Evolutionary conservation across 1,140 invertebrate genomes (phyloP).

Genomic region (Sarcophaga peregrina): DNA sequence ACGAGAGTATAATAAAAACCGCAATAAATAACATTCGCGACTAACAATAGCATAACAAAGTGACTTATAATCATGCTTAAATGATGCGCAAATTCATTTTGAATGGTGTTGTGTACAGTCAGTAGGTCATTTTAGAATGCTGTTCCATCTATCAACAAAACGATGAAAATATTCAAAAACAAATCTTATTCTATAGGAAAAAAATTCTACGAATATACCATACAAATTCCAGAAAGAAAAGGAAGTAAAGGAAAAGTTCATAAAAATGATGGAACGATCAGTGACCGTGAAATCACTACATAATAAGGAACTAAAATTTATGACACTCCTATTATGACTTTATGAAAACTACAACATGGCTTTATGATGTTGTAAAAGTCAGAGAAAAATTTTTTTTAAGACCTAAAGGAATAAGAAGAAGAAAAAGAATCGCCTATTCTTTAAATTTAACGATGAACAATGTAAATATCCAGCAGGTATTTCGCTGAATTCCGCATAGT

Average conservation of each 20-base stretch:
- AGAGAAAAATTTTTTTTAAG: neutral
- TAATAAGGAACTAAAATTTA: conserved; percentile 40
- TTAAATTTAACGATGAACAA: neutral
- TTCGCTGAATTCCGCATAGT: conserved; percentile 15
- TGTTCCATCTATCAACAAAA: neutral
- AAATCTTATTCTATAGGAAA: neutral
- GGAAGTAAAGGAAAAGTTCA: conserved; percentile 4
- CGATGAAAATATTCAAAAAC: neutral
- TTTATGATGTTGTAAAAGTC: conserved; percentile 29
- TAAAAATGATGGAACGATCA: conserved; percentile 39
- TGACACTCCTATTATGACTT: conserved; percentile 30
- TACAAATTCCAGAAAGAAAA: conserved; percentile 2
- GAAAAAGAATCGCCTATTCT: neutral
- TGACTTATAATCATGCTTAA: conserved; percentile 17
- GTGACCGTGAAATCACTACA: conserved; percentile 45
- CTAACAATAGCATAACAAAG: conserved; percentile 21
- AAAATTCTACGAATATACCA: neutral
- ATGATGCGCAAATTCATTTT: neutral
- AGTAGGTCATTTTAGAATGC: conserved; percentile 7
- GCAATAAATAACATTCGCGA: conserved; percentile 42
- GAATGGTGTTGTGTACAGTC: no score
- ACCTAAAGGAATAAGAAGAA: neutral
- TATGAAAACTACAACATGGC: conserved; percentile 27
- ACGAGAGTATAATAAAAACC: conserved; percentile 43
- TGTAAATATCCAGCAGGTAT: neutral